These are phyloP conservation scores for Eurytoma adleriae DNA, from an alignment of 2,888 invertebrate species.

Conservation along the genomic window DNA sequence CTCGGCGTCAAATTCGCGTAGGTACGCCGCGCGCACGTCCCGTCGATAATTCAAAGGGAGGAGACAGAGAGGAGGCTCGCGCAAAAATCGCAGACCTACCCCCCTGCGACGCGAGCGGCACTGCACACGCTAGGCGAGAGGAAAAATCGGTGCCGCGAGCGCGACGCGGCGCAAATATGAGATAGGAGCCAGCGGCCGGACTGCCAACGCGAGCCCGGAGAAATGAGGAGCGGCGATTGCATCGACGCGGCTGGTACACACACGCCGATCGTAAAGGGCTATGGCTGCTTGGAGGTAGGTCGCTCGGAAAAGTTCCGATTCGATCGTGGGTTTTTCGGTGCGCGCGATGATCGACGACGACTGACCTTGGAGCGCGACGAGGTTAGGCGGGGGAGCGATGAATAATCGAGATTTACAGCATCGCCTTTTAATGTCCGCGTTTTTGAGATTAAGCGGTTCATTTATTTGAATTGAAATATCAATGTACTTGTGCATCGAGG, in stretches of 20 bases:
- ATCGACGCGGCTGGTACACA: constrained; percentile 43
- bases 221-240: constrained; percentile 24
- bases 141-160: background rate
- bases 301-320: no score
- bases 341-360: no score
- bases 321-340: no score
- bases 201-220: background rate
- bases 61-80: background rate
- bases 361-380: no score
- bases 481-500: no score
- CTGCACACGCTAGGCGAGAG: background rate
- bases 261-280: background rate
- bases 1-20: background rate
- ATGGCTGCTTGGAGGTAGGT: no score
- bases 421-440: no score
- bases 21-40: background rate
- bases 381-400: no score
- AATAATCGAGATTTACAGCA: no score
- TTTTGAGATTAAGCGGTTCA: no score
- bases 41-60: constrained; percentile 34
- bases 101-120: background rate
- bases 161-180: background rate
- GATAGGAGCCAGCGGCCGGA: background rate
- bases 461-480: no score
- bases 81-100: background rate